Evolutionary conservation across 2,888 invertebrate species (phyloP), one percentile per base, ranked within the genome.

Genomic region (Dichetophora obliterata): DNA sequence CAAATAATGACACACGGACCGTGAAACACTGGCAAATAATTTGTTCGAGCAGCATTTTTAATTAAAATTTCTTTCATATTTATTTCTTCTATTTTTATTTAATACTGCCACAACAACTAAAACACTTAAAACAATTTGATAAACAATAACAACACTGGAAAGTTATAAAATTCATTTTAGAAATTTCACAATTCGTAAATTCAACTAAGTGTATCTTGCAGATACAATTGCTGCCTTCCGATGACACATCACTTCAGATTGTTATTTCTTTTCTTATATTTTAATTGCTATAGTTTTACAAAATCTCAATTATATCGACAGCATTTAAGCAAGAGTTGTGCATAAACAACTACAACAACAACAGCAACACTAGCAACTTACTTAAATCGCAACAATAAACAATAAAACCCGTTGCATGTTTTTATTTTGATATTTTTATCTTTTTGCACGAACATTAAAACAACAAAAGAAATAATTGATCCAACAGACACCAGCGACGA

Each of bases 401-500:
- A 68, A 48, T 31, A 65, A 31, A 65, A 34, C 43, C 22, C 63
- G 37, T 59, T 59, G 59, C 59, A 59, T 27, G 59, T 27, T 27
- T 11, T 27, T 43, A 6, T 43, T 43, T 43, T 11, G 11, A 43
- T 43, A 14, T 11, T 43, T 43, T 43, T 43, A 11, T 14, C 14
- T 43, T 43, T 43, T 43, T 59, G 27, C 57, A 59, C 22, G 3
- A 59, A 43, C 14, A 43, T 43, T 43, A 59, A 65, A 14, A 72
- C 59, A 72, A 72, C 61, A 59, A 61, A 72, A 27, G 48, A 61
- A 72, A 74, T 65, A 74, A 74, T 74, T 74, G 63, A 74, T 74
- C 73, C 73, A 74, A 52, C 65, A 65, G 73, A 74, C 65, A 74
- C 65, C 22, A 11, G 63, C 65, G 52, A 22, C 48, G 71, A 73